phyloP scores from a whole-genome alignment of 2,113 vertebrate genomes.

The Mesitornis unicolor region DNA sequence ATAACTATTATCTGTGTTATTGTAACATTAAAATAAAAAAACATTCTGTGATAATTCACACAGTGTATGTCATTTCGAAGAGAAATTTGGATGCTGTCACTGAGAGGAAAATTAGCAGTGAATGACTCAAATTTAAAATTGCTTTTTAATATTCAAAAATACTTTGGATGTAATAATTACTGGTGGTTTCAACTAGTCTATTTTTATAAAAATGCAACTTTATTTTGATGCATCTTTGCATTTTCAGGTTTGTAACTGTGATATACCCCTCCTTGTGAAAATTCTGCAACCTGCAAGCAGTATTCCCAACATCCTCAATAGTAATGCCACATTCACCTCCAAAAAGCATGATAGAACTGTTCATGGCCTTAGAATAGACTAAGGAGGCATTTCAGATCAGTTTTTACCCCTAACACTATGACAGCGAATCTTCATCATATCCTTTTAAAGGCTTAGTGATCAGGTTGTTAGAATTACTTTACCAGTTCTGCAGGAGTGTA shows the following conservation, averaged over 20 bases:
- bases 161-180: not conserved
- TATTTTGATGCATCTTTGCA: not conserved
- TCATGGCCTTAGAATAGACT: not conserved
- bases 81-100: not conserved
- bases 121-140: not conserved
- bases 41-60: not conserved
- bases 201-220: not conserved
- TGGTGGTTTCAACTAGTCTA: not conserved
- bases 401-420: not conserved
- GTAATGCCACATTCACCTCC: too few relatives aligned
- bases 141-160: not conserved
- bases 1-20: not conserved
- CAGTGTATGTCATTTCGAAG: not conserved
- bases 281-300: not conserved
- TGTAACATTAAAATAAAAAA: constrained; percentile 19
- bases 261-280: not conserved
- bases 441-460: not conserved
- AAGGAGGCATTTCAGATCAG: not conserved
- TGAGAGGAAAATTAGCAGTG: not conserved
- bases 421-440: not conserved
- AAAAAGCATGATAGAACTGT: not conserved
- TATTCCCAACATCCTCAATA: not conserved
- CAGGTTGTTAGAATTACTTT: not conserved
- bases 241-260: not conserved
- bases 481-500: not conserved